Percentiles rank a stretch among this genome's conserved stretches.
phyloP scores from a whole-genome alignment of 2,797 vertebrate genomes.

The Sebastes hopkinsi region DNA sequence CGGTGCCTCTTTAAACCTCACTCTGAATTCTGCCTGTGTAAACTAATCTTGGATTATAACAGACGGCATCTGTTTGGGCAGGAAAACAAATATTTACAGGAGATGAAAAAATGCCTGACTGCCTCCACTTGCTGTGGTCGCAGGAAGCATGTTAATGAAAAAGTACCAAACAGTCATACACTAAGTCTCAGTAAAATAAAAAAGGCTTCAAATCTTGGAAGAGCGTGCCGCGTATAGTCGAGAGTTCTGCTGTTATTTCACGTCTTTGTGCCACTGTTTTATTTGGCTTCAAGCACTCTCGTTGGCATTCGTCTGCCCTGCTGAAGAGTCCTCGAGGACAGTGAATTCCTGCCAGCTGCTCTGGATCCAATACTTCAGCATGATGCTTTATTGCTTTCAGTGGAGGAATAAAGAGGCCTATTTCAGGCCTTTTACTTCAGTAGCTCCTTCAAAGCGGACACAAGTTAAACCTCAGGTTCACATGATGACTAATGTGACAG shows the following conservation, averaged over 20 bases:
- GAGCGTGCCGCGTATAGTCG: neutral
- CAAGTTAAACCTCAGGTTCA: neutral
- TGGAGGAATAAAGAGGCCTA: neutral
- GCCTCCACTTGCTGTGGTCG: slow-evolving; percentile 25
- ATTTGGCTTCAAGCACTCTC: slow-evolving; percentile 36
- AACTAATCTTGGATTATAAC: slow-evolving; percentile 47
- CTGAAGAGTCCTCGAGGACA: slow-evolving; percentile 42
- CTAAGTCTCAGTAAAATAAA: neutral
- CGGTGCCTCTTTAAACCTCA: slow-evolving; percentile 12
- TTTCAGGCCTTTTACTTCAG: slow-evolving; percentile 13
- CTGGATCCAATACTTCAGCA: slow-evolving; percentile 10
- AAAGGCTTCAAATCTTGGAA: neutral
- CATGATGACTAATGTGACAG: neutral
- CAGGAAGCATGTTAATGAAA: slow-evolving; percentile 42
- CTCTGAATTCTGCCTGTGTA: slow-evolving; percentile 42
- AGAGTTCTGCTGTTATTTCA: slow-evolving; percentile 26
- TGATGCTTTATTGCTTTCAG: slow-evolving; percentile 19
- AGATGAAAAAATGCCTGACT: slow-evolving; percentile 25
- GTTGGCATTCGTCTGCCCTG: slow-evolving; percentile 24
- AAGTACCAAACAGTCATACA: neutral
- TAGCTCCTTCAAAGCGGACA: neutral
- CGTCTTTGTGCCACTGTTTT: slow-evolving; percentile 31
- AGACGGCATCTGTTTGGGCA: slow-evolving; percentile 48
- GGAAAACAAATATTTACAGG: slow-evolving; percentile 57
- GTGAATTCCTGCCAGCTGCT: slow-evolving; percentile 40